phyloP scores from a whole-genome alignment of 2,113 vertebrate genomes.

The Nicator chloris region DNA sequence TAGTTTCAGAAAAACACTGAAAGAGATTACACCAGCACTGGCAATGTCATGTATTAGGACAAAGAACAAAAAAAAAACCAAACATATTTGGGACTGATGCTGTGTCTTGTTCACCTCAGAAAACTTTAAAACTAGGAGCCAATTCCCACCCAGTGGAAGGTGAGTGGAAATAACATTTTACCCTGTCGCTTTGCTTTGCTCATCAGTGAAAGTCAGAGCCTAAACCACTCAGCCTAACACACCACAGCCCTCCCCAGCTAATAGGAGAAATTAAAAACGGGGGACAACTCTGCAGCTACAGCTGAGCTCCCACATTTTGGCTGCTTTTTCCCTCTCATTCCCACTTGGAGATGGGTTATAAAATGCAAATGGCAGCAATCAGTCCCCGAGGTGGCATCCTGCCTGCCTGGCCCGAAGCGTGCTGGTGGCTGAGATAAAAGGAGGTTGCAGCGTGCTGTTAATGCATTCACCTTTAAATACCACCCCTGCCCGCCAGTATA shows the following conservation, averaged over 20 bases:
- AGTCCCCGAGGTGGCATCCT: background rate
- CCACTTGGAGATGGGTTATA: background rate
- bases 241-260: background rate
- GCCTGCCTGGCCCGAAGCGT: background rate
- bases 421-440: slow-evolving; percentile 3
- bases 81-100: background rate
- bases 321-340: background rate
- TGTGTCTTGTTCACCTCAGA: background rate
- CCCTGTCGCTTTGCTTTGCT: rapidly evolving
- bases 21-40: background rate
- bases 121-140: background rate
- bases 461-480: background rate
- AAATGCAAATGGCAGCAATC: background rate
- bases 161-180: background rate
- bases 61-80: background rate
- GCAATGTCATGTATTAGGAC: background rate
- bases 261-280: background rate
- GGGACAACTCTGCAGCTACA: background rate
- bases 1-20: background rate
- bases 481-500: background rate
- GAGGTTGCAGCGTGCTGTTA: background rate
- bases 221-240: background rate
- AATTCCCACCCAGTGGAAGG: background rate
- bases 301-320: background rate
- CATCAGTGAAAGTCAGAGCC: background rate